These are phyloP conservation scores for Lysandra coridon DNA, from an alignment of 2,888 invertebrate species.

Conservation along the genomic window DNA sequence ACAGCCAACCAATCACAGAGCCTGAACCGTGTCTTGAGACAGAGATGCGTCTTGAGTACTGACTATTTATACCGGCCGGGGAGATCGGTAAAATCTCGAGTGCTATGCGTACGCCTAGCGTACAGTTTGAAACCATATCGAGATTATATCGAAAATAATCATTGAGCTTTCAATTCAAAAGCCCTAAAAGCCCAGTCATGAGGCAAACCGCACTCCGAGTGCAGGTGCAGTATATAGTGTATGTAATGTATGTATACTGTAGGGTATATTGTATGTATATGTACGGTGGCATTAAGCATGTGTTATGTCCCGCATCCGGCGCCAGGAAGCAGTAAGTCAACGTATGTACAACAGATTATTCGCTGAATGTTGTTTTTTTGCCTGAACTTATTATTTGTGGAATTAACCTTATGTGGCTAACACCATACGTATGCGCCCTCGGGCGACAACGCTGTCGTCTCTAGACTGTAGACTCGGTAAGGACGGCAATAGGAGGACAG, in stretches of 20 bases:
- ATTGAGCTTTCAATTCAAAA: not conserved
- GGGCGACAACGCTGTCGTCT: not conserved
- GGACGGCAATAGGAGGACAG: not conserved
- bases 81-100: not conserved
- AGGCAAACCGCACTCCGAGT: constrained; percentile 3
- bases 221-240: constrained; percentile 10
- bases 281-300: constrained; percentile 74
- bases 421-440: constrained; percentile 46
- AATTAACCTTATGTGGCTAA: constrained; percentile 76
- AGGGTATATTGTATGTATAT: constrained; percentile 54
- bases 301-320: constrained; percentile 80
- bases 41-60: too few relatives aligned
- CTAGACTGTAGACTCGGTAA: not conserved
- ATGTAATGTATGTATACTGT: constrained; percentile 46
- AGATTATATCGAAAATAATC: not conserved
- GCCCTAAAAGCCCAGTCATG: not conserved
- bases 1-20: too few relatives aligned
- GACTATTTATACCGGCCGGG: too few relatives aligned
- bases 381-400: constrained; percentile 60
- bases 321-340: constrained; percentile 90
- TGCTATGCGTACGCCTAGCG: not conserved
- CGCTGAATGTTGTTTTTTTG: constrained; percentile 63
- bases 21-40: too few relatives aligned
- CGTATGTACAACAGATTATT: constrained; percentile 69
- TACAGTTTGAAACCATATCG: not conserved